Conservation (phyloP, 2,113 vertebrate species). For the Oreochromis niloticus region DNA sequence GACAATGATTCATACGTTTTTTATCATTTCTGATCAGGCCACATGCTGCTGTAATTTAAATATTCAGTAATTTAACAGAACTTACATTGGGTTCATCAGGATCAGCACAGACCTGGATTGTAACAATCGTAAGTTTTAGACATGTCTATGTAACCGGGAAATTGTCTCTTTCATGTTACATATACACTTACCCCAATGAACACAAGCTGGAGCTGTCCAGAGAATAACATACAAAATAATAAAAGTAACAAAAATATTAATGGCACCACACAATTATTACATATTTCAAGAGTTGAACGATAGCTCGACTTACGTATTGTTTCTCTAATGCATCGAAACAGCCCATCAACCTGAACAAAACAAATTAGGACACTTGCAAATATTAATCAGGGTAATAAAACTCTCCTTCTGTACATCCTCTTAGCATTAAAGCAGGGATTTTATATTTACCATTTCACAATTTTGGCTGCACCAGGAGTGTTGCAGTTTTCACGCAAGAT, state of each 20-base stretch:
- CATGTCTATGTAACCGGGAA: not conserved
- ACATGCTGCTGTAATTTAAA: not conserved
- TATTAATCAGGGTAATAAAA: not conserved
- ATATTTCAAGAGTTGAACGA: not conserved
- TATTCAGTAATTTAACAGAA: not conserved
- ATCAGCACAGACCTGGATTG: slow-evolving; percentile 69
- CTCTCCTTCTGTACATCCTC: not conserved
- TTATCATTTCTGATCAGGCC: not conserved
- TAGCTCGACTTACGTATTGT: slow-evolving; percentile 84
- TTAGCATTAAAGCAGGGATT: not conserved
- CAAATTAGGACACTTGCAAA: not conserved
- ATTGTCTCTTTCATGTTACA: not conserved
- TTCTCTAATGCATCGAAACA: slow-evolving; percentile 93
- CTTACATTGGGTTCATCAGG: slow-evolving; percentile 73
- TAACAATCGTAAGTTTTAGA: not conserved
- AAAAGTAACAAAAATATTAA: not conserved
- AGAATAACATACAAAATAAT: not conserved
- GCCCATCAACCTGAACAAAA: slow-evolving; percentile 83
- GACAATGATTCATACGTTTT: not conserved
- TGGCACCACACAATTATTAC: not conserved
- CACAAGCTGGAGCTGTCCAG: slow-evolving; percentile 70
- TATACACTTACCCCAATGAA: slow-evolving; percentile 72
- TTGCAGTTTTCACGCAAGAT: slow-evolving; percentile 84
- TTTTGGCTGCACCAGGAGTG: slow-evolving; percentile 80
- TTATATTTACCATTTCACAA: slow-evolving; percentile 86